Percentiles rank a stretch among this genome's conserved stretches.
Evolutionary conservation across 1,140 invertebrate genomes (phyloP).

Genomic region (Lepidostoma basale): DNA sequence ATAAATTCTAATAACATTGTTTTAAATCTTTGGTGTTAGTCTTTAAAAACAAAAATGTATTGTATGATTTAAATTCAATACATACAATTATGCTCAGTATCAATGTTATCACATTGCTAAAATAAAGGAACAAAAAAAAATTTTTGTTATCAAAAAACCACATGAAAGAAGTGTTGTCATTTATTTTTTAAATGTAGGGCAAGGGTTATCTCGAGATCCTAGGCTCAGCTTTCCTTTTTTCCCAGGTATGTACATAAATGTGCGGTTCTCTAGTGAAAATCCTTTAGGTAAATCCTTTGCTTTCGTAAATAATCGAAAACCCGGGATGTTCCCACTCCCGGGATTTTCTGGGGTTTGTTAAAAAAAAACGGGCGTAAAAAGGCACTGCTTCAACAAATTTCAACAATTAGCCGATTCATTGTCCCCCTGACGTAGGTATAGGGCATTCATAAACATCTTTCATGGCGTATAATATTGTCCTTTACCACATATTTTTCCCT

Average conservation of each 20-base stretch:
- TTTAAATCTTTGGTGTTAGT: neutral
- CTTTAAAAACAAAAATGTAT: neutral
- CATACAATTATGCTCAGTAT: neutral
- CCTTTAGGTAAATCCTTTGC: neutral
- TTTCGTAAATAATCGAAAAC: neutral
- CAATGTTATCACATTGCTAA: too few species aligned
- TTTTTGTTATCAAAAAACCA: too few species aligned
- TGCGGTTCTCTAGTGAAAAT: constrained; percentile 3
- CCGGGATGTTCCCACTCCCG: neutral
- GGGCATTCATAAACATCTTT: neutral
- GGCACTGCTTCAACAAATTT: neutral
- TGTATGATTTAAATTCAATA: neutral
- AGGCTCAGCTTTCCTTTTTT: neutral
- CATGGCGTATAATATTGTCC: neutral
- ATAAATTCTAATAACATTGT: neutral
- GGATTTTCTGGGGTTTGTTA: neutral
- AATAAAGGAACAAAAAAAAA: too few species aligned
- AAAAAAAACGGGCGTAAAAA: neutral
- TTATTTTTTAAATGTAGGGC: neutral
- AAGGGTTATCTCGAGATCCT: neutral
- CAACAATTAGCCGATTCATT: constrained; percentile 2
- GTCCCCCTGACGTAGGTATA: neutral
- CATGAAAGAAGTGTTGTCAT: neutral
- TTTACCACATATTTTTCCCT: neutral
- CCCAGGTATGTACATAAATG: neutral